These are phyloP conservation scores for Drosophila gunungcola DNA, from an alignment of 1,140 invertebrate genomes.

Conservation along the genomic window DNA sequence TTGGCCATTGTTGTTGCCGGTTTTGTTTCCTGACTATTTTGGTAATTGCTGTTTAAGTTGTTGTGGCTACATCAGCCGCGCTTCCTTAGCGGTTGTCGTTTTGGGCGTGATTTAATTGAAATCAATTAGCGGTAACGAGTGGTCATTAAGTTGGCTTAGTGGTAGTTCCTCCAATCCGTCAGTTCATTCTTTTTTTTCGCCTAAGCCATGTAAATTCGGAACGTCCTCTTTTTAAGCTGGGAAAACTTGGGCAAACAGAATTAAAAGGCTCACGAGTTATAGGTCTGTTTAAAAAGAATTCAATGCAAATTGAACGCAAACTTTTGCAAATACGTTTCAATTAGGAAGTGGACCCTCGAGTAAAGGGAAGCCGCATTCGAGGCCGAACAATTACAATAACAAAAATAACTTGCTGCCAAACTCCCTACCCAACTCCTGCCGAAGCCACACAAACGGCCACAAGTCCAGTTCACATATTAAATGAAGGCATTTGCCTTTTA, in stretches of 20 bases:
- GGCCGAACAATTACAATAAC: slow-evolving; percentile 57
- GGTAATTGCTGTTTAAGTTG: slow-evolving; percentile 83
- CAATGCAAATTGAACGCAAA: slow-evolving; percentile 73
- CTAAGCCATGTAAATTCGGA: slow-evolving; percentile 16
- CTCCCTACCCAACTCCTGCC: background rate
- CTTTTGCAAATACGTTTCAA: slow-evolving; percentile 73
- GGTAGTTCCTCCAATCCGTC: slow-evolving; percentile 2
- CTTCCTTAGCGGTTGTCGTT: slow-evolving; percentile 59
- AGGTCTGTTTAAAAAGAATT: slow-evolving; percentile 36
- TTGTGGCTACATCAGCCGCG: slow-evolving; percentile 72
- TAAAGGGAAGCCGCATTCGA: background rate
- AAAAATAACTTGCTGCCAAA: slow-evolving; percentile 64
- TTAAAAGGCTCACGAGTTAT: slow-evolving; percentile 4
- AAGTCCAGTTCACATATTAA: slow-evolving; percentile 60
- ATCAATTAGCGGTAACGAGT: slow-evolving; percentile 84
- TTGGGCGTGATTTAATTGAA: slow-evolving; percentile 84
- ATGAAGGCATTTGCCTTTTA: slow-evolving; percentile 62
- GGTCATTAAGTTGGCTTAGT: slow-evolving; percentile 79
- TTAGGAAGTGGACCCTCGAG: slow-evolving; percentile 34
- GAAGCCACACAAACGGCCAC: slow-evolving; percentile 8
- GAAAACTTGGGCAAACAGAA: slow-evolving; percentile 5
- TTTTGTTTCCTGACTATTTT: slow-evolving; percentile 75
- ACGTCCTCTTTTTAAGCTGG: slow-evolving; percentile 1
- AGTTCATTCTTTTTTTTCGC: slow-evolving; percentile 21
- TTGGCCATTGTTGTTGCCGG: slow-evolving; percentile 33